phyloP scores from a whole-genome alignment of 2,113 vertebrate genomes.

The Myrmecobius fasciatus region DNA sequence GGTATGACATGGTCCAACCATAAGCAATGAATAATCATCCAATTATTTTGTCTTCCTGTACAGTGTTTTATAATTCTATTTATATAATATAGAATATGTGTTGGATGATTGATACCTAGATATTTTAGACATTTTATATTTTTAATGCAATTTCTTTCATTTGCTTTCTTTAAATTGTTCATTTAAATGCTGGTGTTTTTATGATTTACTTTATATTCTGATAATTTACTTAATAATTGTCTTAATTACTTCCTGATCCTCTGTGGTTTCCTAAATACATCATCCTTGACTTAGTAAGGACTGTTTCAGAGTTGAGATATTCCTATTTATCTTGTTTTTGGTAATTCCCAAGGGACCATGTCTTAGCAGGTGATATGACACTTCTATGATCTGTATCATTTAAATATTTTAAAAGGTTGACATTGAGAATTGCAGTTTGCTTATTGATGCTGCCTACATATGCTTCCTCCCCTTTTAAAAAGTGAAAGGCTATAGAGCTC shows the following conservation, averaged over 20 bases:
- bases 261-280: not conserved
- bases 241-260: not conserved
- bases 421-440: constrained; percentile 28
- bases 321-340: not conserved
- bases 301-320: not conserved
- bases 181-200: not conserved
- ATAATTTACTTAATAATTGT: not conserved
- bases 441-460: constrained; percentile 20
- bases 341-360: not conserved
- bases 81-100: not conserved
- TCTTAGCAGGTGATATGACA: not conserved
- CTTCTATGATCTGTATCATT: constrained; percentile 8
- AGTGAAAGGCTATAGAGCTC: not conserved
- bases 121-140: not conserved
- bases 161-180: not conserved
- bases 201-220: not conserved
- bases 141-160: not conserved
- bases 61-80: not conserved
- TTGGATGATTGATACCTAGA: not conserved
- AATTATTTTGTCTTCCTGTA: not conserved
- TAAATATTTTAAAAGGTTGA: not conserved
- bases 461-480: not conserved
- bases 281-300: not conserved
- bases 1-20: not conserved
- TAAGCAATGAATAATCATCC: not conserved